phyloP scores from a whole-genome alignment of 2,888 invertebrate species.

The Mactromeris polynyma region DNA sequence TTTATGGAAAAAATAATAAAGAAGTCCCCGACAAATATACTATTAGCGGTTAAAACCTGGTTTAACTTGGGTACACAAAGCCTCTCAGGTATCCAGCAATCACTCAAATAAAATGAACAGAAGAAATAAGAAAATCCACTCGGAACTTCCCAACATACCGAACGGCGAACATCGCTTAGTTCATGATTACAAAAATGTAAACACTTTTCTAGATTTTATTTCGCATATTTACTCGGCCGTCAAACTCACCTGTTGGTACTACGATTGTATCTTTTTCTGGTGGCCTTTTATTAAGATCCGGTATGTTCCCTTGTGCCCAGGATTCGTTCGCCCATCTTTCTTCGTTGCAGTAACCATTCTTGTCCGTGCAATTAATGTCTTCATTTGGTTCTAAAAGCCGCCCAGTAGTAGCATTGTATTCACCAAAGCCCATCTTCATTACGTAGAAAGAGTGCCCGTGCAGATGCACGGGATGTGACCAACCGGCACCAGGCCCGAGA shows the following conservation, averaged over 20 bases:
- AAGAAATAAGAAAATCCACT: too few relatives aligned
- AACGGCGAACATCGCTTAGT: too few relatives aligned
- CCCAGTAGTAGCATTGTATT: slow-evolving; percentile 18
- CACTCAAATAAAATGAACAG: too few relatives aligned
- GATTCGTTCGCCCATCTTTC: slow-evolving; percentile 47
- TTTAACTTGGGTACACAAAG: too few relatives aligned
- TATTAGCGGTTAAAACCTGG: too few relatives aligned
- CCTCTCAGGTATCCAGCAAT: too few relatives aligned
- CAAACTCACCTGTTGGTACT: slow-evolving; percentile 64
- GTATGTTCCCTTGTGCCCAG: slow-evolving; percentile 51
- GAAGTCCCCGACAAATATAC: too few relatives aligned
- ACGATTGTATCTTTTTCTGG: slow-evolving; percentile 71
- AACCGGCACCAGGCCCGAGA: slow-evolving; percentile 70
- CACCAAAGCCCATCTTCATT: slow-evolving; percentile 46
- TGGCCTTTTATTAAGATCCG: slow-evolving; percentile 61
- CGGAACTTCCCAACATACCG: too few relatives aligned
- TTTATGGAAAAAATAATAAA: too few relatives aligned
- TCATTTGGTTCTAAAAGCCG: background rate
- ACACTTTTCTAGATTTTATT: too few relatives aligned
- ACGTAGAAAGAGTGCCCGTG: slow-evolving; percentile 82
- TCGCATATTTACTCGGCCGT: too few relatives aligned
- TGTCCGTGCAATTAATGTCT: slow-evolving; percentile 47
- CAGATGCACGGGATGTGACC: slow-evolving; percentile 79
- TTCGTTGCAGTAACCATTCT: slow-evolving; percentile 42
- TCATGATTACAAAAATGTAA: too few relatives aligned